These are phyloP conservation scores for Thermophis baileyi DNA, from an alignment of 2,113 vertebrate genomes.

Conservation along the genomic window DNA sequence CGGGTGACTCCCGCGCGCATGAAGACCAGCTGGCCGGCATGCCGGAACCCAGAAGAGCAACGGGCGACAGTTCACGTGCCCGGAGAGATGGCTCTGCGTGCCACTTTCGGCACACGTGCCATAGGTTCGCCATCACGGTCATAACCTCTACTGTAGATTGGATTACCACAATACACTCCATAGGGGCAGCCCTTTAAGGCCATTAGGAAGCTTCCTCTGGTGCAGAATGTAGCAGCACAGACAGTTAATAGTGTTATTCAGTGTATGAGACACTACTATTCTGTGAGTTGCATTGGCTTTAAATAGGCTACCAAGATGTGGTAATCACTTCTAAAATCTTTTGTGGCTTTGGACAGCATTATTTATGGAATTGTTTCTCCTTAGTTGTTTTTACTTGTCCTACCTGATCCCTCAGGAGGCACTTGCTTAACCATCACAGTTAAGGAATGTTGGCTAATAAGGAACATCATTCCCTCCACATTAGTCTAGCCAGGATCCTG, in stretches of 20 bases:
- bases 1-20: too few relatives aligned
- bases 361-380: neutral
- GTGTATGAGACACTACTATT: neutral
- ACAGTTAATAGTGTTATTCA: neutral
- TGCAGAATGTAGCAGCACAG: neutral
- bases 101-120: too few relatives aligned
- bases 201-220: neutral
- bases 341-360: neutral
- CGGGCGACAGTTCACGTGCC: too few relatives aligned
- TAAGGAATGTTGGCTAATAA: neutral
- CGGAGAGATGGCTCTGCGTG: too few relatives aligned
- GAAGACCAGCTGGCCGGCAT: too few relatives aligned
- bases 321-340: neutral
- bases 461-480: neutral
- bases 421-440: neutral
- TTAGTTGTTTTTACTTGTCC: neutral
- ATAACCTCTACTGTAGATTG: neutral
- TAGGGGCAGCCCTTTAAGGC: neutral
- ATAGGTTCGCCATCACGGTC: too few relatives aligned
- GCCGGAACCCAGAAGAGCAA: too few relatives aligned
- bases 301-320: neutral
- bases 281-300: neutral
- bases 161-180: neutral
- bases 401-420: neutral
- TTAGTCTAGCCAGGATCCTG: neutral